A percentile compares a stretch with the other conserved stretches of the same genome.
phyloP scores from a whole-genome alignment of 2,797 vertebrate genomes.

The Micromesistius poutassou region DNA sequence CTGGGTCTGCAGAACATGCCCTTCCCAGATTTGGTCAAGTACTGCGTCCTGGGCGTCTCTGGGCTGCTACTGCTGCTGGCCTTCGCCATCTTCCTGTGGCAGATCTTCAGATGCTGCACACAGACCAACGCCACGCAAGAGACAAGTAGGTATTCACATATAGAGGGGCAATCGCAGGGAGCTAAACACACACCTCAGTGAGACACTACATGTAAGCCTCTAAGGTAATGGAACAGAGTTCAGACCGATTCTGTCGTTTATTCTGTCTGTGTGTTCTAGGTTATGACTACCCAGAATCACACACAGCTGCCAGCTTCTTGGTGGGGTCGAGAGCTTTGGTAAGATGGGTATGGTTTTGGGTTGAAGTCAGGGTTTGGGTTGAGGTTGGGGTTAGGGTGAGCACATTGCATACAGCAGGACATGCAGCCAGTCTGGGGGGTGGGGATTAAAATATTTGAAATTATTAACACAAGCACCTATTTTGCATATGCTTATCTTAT shows the following conservation, averaged over 20 bases:
- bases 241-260: neutral
- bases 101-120: conserved; percentile 63
- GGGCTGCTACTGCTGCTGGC: conserved; percentile 66
- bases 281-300: neutral
- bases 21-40: conserved; percentile 67
- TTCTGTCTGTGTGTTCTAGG: neutral
- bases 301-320: neutral
- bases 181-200: no score
- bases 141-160: conserved; percentile 29
- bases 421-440: no score
- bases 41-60: conserved; percentile 66
- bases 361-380: no score
- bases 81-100: conserved; percentile 72
- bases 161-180: neutral
- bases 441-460: no score
- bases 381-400: no score
- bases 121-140: conserved; percentile 19
- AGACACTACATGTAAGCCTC: no score
- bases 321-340: neutral
- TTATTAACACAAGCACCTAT: no score
- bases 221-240: neutral
- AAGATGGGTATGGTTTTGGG: neutral
- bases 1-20: conserved; percentile 47
- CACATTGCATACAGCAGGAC: no score
- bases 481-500: no score